Evolutionary conservation across 2,888 invertebrate genomes (phyloP), one percentile per base, ranked within the genome.

Genomic region (Tyria jacobaeae): DNA sequence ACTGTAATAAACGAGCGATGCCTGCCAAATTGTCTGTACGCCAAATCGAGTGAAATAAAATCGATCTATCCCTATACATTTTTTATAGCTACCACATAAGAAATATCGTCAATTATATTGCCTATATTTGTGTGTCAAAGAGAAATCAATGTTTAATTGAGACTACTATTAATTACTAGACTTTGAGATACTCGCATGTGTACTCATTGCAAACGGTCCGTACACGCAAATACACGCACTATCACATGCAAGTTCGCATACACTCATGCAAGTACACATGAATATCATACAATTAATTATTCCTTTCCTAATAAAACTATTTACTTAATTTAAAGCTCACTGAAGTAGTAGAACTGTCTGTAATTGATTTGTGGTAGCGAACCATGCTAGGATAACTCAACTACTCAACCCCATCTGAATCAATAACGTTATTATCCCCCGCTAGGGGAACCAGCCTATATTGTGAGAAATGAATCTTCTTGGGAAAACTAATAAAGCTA

Each of bases 21-120:
- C n/a, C 63, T 66, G 70, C 76, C 73, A 73, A 75, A 72, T 69
- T 61, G 60, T 64, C 66, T 61, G 58, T 44, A 62, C 55, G 73
- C 73, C 70, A 73, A 75, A 73, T 62, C 60, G 64, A 63, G 65
- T 56, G 63, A 73, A 69, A 73, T 72, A 73, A 72, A 66, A 56
- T 17, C 27, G 47, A 51, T 59, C 31, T 52, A 52, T 58, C 14
- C 47, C 49, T 57, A 9, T 51, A 34, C 34, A 53, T 47, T 24
- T 54, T 49, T 54, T 41, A 54, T 37, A 24, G 49, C 41, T 39
- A 24, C 3, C 5, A 5, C 44, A n/a, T 54, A 3, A 15, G 3
- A n/a, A 5, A 54, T 9, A 9, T 9, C 51, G 24, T 24, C 0
- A 12, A 14, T 34, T 5, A 34, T 5, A 51, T 7, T 31, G 27